Conservation (phyloP, 2,113 vertebrate genomes). For the Sphyrna mokarran region DNA sequence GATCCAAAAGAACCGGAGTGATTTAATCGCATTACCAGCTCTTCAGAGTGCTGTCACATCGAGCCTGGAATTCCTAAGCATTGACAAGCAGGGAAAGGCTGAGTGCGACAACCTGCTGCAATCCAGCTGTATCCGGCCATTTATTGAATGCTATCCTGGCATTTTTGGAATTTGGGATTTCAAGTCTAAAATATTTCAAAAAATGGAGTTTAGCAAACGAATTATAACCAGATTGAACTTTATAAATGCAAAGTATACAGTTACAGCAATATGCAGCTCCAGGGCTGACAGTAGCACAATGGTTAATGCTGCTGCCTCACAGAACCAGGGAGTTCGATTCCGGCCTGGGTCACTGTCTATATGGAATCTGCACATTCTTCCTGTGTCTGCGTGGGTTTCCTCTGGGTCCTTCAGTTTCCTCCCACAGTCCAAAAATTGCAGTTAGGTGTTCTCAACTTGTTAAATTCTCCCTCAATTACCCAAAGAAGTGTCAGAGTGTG, state of each 20-base stretch:
- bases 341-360: too few relatives aligned
- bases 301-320: too few relatives aligned
- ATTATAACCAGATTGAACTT: neutral
- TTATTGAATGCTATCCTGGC: neutral
- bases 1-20: neutral
- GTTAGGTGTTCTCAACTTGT: too few relatives aligned
- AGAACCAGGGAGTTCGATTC: too few relatives aligned
- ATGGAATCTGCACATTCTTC: too few relatives aligned
- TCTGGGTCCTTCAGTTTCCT: too few relatives aligned
- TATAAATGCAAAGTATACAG: neutral
- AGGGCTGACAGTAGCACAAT: too few relatives aligned
- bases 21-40: neutral
- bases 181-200: neutral
- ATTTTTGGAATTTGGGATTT: neutral
- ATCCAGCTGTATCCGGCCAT: neutral
- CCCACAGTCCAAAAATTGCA: too few relatives aligned
- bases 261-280: neutral
- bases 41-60: neutral
- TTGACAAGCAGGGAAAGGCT: neutral
- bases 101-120: neutral
- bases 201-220: neutral
- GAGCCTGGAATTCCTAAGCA: neutral
- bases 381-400: too few relatives aligned
- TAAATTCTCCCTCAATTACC: too few relatives aligned
- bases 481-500: too few relatives aligned